A percentile compares a stretch with the other conserved stretches of the same genome.
Evolutionary conservation across 2,888 invertebrate species (phyloP).

Genomic region (Drosophila monieri): DNA sequence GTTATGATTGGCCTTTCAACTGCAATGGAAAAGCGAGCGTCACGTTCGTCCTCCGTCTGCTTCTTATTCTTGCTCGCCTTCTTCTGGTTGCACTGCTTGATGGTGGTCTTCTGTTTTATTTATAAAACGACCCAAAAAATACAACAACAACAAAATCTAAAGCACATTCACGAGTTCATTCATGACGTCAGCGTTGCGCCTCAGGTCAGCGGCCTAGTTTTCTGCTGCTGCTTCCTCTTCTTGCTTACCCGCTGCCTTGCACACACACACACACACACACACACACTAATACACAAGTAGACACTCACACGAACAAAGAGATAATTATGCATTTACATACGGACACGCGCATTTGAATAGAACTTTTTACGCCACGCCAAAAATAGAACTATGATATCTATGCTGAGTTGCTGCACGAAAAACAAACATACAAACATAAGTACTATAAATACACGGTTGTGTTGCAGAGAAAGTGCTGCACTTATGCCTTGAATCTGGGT

Average conservation of each 20-base stretch:
- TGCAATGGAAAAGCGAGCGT: slow-evolving; percentile 33
- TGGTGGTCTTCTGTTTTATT: slow-evolving; percentile 39
- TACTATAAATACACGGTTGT: slow-evolving; percentile 2
- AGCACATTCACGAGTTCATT: slow-evolving; percentile 80
- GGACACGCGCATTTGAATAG: slow-evolving; percentile 31
- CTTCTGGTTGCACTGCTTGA: slow-evolving; percentile 31
- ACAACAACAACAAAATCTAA: slow-evolving; percentile 16
- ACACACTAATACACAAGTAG: slow-evolving; percentile 16
- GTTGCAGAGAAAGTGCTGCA: slow-evolving; percentile 23
- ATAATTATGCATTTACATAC: slow-evolving; percentile 51
- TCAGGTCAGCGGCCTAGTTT: slow-evolving; percentile 84
- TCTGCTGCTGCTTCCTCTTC: slow-evolving; percentile 25
- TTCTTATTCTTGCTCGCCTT: neutral
- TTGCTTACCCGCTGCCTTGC: neutral
- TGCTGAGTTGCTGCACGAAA: slow-evolving; percentile 48
- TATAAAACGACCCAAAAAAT: slow-evolving; percentile 26
- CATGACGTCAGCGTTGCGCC: slow-evolving; percentile 83
- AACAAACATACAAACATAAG: slow-evolving; percentile 3
- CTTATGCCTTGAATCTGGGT: slow-evolving; percentile 17
- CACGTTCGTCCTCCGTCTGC: slow-evolving; percentile 36
- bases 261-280: slow-evolving; percentile 30
- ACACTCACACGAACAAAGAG: slow-evolving; percentile 4
- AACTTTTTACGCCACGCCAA: slow-evolving; percentile 63
- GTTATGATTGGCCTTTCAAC: slow-evolving; percentile 20
- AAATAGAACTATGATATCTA: slow-evolving; percentile 68